These are phyloP conservation scores for Holocentrus rufus DNA, from an alignment of 2,797 vertebrate genomes.

Conservation along the genomic window DNA sequence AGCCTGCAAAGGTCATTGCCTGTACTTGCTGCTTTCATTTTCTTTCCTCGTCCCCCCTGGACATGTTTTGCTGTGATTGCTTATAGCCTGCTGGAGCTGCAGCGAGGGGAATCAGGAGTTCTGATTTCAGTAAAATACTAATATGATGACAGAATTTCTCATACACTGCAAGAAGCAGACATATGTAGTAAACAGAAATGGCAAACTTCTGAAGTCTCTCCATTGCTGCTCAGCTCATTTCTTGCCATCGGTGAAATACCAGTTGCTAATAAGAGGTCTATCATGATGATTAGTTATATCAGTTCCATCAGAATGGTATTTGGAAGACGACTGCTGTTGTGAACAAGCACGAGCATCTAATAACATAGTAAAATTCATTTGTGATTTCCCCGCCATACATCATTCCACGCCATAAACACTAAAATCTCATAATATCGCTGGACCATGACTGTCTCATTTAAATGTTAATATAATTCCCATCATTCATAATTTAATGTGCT, in stretches of 20 bases:
- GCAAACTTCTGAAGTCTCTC: conserved; percentile 11
- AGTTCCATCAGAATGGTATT: conserved; percentile 49
- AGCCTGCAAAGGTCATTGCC: conserved; percentile 78
- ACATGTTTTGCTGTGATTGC: conserved; percentile 73
- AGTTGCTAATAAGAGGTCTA: conserved; percentile 40
- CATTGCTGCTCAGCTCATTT: neutral
- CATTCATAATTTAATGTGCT: conserved; percentile 75
- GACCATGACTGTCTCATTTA: conserved; percentile 78
- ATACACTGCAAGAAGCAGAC: conserved; percentile 9
- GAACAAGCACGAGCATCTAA: conserved; percentile 52
- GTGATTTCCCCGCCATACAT: conserved; percentile 60
- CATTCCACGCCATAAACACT: conserved; percentile 72
- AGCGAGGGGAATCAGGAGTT: conserved; percentile 40
- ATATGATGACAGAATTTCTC: conserved; percentile 43
- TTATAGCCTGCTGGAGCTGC: conserved; percentile 57
- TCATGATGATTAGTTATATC: conserved; percentile 54
- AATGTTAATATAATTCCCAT: conserved; percentile 80
- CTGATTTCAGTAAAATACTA: conserved; percentile 54
- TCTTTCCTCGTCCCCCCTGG: conserved; percentile 59
- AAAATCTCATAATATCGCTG: conserved; percentile 67
- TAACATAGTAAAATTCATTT: conserved; percentile 56
- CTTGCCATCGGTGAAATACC: neutral
- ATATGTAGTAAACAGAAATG: conserved; percentile 40
- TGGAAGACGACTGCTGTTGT: conserved; percentile 51
- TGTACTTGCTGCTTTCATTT: conserved; percentile 73